Percentiles rank a stretch among this genome's conserved stretches.
These are phyloP conservation scores for Cyprinella venusta DNA, from an alignment of 2,797 vertebrate species.

Conservation along the genomic window DNA sequence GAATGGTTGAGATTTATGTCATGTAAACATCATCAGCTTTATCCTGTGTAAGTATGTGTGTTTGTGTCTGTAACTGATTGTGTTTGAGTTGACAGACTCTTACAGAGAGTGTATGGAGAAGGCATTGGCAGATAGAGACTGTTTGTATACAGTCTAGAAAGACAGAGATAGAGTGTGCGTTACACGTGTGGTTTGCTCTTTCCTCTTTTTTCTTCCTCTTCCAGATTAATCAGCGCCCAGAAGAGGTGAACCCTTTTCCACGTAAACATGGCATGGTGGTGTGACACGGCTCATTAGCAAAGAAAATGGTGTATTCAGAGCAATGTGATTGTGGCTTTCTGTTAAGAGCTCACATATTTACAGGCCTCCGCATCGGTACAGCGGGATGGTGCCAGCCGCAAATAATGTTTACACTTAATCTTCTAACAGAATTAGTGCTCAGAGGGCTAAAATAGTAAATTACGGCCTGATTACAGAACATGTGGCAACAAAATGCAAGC, in stretches of 20 bases:
- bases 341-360: constrained; percentile 54
- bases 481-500: constrained; percentile 53
- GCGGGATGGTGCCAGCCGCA: constrained; percentile 47
- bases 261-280: constrained; percentile 65
- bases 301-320: constrained; percentile 62
- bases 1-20: constrained; percentile 32
- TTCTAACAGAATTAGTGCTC: constrained; percentile 55
- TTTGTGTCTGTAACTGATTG: constrained; percentile 39
- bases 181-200: constrained; percentile 46
- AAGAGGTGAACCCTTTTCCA: constrained; percentile 59
- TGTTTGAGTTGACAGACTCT: constrained; percentile 13
- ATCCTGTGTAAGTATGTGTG: constrained; percentile 31
- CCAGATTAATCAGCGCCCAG: constrained; percentile 60
- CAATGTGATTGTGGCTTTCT: constrained; percentile 63
- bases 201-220: constrained; percentile 7
- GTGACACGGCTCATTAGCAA: constrained; percentile 65
- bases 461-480: constrained; percentile 65
- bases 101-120: constrained; percentile 7
- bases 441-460: constrained; percentile 55
- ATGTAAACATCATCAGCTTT: constrained; percentile 53
- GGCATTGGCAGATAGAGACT: constrained; percentile 17
- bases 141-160: constrained; percentile 47
- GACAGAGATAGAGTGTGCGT: constrained; percentile 40
- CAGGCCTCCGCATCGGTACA: constrained; percentile 32
- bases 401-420: constrained; percentile 62